Evolutionary conservation across 2,888 invertebrate species (phyloP).

Genomic region (Norana najaformis): DNA sequence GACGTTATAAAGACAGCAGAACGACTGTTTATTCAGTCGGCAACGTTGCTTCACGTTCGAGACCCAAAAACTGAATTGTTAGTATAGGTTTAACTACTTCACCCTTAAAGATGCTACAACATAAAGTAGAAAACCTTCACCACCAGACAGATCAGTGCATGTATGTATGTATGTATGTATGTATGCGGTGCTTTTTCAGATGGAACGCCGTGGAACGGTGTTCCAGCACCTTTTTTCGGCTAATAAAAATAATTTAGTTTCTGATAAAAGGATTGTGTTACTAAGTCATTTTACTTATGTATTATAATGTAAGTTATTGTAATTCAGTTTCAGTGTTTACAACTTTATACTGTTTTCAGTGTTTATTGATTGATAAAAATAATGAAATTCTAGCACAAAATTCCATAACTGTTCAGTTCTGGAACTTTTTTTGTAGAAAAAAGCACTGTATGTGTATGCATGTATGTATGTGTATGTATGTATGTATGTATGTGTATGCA

Average conservation of each 20-base stretch:
- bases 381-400: too few relatives aligned
- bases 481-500: background rate
- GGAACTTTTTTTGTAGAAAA: too few relatives aligned
- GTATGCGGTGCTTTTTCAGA: background rate
- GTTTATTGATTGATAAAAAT: too few relatives aligned
- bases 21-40: slow-evolving; percentile 17
- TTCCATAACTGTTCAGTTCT: too few relatives aligned
- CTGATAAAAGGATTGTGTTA: too few relatives aligned
- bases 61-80: slow-evolving; percentile 48
- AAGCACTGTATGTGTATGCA: too few relatives aligned
- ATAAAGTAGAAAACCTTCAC: background rate
- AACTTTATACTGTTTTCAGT: too few relatives aligned
- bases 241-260: too few relatives aligned
- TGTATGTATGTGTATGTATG: background rate
- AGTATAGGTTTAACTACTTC: background rate
- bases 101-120: background rate
- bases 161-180: background rate
- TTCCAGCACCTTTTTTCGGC: too few relatives aligned
- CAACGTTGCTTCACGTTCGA: slow-evolving; percentile 26
- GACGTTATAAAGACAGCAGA: slow-evolving; percentile 30
- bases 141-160: background rate
- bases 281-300: too few relatives aligned
- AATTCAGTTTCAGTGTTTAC: too few relatives aligned
- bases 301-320: too few relatives aligned
- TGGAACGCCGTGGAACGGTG: background rate